Evolutionary conservation across 2,888 invertebrate species (phyloP), one percentile per base, ranked within the genome.

Genomic region (Apodemia zela): DNA sequence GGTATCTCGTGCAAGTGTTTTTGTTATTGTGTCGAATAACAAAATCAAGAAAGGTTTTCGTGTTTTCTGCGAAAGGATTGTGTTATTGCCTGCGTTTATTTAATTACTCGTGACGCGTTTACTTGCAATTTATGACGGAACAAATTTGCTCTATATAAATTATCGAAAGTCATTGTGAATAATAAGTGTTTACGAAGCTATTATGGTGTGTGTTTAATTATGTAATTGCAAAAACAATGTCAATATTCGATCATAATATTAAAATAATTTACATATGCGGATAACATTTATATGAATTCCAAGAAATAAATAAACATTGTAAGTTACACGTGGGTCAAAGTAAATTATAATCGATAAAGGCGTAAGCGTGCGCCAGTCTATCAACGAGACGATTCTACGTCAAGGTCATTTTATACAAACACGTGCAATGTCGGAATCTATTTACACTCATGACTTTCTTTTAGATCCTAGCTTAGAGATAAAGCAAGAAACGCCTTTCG

Each of bases 401-500:
- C 90, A 90, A 91, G 90, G 90, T 90, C 90, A 87, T 74, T 74
- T 74, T 75, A 81, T 79, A 82, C 78, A 86, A 88, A 89, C 90
- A 91, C 91, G 91, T 91, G 91, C 88, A 84, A 94, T 94, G 94
- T 93, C 93, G 75, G 94, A 94, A 85, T 92, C 92, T 85, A 89
- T 90, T 87, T 94, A 93, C 87, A 90, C 92, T 74, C 91, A 93
- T 80, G 94, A 94, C 78, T 94, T 93, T 85, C 93, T 93, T 82
- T 80, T 94, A 73, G 94, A 94, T 75, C 86, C 93, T 72, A 93
- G 93, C 74, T 87, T 94, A 70, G 90, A 93, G 73, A 93, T 94
- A 71, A 94, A 94, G 81, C 93, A 94, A 79, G 94, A 94, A 80
- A 92, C 93, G 54, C 78, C 85, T 5, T 87, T 84, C 70, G 93